phyloP scores from a whole-genome alignment of 2,888 invertebrate species.

The Caenorhabditis plicata region DNA sequence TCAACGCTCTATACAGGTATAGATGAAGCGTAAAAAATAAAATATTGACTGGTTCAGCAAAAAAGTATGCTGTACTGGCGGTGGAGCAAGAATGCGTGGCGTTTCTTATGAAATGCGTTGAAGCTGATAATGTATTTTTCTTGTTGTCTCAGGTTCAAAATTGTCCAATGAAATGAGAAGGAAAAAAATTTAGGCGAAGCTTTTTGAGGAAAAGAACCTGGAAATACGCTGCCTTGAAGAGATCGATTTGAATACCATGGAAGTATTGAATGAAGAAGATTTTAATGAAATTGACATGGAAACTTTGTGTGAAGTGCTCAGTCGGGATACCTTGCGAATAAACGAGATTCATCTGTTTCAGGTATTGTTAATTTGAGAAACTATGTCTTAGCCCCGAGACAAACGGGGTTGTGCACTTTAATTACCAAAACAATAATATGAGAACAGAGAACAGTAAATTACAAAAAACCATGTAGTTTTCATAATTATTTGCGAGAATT shows the following conservation, averaged over 20 bases:
- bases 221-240: constrained; percentile 80
- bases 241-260: constrained; percentile 81
- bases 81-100: constrained; percentile 82
- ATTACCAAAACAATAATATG: too few relatives aligned
- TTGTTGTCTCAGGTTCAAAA: constrained; percentile 76
- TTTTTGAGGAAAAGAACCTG: constrained; percentile 81
- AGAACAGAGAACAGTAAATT: too few relatives aligned
- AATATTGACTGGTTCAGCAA: constrained; percentile 73
- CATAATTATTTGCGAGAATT: too few relatives aligned
- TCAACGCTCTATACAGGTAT: constrained; percentile 78
- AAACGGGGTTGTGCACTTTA: too few relatives aligned
- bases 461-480: too few relatives aligned
- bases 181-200: too few relatives aligned
- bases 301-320: constrained; percentile 77
- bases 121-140: constrained; percentile 82
- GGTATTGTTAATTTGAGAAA: too few relatives aligned
- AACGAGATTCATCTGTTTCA: constrained; percentile 79
- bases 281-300: constrained; percentile 82
- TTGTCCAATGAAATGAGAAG: too few relatives aligned
- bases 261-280: constrained; percentile 78
- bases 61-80: constrained; percentile 83
- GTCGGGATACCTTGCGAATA: constrained; percentile 79
- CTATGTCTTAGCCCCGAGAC: too few relatives aligned
- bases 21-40: too few relatives aligned
- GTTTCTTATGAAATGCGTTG: constrained; percentile 76